Evolutionary conservation across 1,140 invertebrate species (phyloP).

Genomic region (Drosophila rufa): DNA sequence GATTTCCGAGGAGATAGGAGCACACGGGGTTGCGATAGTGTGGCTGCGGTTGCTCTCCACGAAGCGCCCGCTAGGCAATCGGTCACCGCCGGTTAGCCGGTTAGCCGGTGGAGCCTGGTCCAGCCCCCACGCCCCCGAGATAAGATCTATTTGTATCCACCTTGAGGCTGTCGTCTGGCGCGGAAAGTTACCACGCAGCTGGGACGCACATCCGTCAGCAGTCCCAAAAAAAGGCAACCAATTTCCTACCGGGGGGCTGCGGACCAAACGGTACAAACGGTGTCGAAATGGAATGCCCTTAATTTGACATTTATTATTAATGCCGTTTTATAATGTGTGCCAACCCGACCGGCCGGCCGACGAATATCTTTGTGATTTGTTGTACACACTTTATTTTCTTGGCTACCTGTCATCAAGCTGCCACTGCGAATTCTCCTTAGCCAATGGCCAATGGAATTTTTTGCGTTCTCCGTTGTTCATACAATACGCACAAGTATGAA

Average conservation of each 20-base stretch:
- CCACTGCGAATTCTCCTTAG: neutral
- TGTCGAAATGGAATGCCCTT: conserved; percentile 68
- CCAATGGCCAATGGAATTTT: conserved; percentile 7
- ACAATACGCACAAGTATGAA: neutral
- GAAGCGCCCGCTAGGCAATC: conserved; percentile 44
- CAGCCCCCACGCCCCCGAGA: neutral
- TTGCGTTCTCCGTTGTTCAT: neutral
- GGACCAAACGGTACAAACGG: conserved; percentile 26
- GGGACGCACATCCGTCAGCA: neutral
- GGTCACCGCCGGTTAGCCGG: no score
- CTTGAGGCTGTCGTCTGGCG: neutral
- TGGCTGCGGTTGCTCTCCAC: conserved; percentile 4
- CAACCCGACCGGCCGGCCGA: neutral
- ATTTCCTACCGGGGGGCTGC: conserved; percentile 64
- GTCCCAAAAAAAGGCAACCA: neutral
- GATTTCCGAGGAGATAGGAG: conserved; percentile 66
- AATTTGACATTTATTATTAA: conserved; percentile 77
- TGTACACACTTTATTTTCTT: conserved; percentile 12
- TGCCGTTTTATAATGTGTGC: conserved; percentile 68
- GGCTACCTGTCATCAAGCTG: conserved; percentile 3
- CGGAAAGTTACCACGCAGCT: conserved; percentile 14
- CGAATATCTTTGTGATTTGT: conserved; percentile 62
- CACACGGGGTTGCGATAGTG: conserved; percentile 17
- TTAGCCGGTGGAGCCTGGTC: neutral
- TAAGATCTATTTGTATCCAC: conserved; percentile 12